Conservation (phyloP, 2,888 invertebrate genomes). For the Ceraclea dissimilis region DNA sequence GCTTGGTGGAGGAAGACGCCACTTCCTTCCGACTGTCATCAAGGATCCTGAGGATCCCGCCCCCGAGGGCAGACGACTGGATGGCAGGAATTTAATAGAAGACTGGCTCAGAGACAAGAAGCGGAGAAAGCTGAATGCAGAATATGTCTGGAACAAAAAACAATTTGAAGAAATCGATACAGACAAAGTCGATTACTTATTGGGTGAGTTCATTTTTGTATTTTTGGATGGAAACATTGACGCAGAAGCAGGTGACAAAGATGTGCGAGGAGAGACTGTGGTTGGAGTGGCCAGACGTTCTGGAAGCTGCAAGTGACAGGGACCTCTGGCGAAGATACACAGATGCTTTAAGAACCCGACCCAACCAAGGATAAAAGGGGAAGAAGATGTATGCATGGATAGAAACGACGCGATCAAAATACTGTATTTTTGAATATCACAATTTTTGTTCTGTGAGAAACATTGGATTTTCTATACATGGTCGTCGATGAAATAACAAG, state of each 20-base stretch:
- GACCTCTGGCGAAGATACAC: not conserved
- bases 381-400: not conserved
- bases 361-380: too few species aligned
- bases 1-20: slow-evolving; percentile 69
- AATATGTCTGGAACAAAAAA: slow-evolving; percentile 67
- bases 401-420: not conserved
- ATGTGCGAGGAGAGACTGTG: too few species aligned
- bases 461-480: too few species aligned
- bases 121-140: slow-evolving; percentile 55
- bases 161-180: slow-evolving; percentile 65
- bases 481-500: too few species aligned
- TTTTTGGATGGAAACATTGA: too few species aligned
- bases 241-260: too few species aligned
- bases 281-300: too few species aligned
- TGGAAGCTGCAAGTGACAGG: too few species aligned
- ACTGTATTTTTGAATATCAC: too few species aligned
- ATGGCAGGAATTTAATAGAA: slow-evolving; percentile 71
- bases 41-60: slow-evolving; percentile 61
- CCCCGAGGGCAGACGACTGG: slow-evolving; percentile 63
- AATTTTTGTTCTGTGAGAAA: too few species aligned
- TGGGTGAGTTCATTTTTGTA: slow-evolving; percentile 50
- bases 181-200: slow-evolving; percentile 61
- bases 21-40: slow-evolving; percentile 66
- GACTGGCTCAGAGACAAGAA: slow-evolving; percentile 74
- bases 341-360: not conserved